Evolutionary conservation across 2,888 invertebrate species (phyloP).

Genomic region (Ormyrus nitidulus): DNA sequence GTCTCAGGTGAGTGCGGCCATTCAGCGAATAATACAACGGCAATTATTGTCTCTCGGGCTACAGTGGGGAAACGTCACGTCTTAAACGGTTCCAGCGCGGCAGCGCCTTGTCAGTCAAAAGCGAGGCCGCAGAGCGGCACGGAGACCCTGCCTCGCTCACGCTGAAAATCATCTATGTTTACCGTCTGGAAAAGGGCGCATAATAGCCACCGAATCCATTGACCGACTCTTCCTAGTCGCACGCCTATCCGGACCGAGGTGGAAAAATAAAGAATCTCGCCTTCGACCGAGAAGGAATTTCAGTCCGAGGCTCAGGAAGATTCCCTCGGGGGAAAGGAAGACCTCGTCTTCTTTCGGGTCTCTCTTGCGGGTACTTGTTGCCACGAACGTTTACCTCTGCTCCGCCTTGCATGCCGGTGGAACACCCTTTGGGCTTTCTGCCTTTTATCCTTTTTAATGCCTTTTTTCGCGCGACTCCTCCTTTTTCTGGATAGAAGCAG

Average conservation of each 20-base stretch:
- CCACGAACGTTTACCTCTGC: slow-evolving; percentile 34
- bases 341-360: not conserved
- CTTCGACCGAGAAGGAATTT: slow-evolving; percentile 13
- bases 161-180: slow-evolving; percentile 34
- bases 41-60: slow-evolving; percentile 47
- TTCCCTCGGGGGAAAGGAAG: slow-evolving; percentile 42
- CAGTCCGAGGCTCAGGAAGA: not conserved
- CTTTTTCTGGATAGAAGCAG: slow-evolving; percentile 4
- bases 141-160: slow-evolving; percentile 1
- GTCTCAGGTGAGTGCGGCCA: slow-evolving; percentile 45
- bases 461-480: not conserved
- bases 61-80: slow-evolving; percentile 55
- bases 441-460: not conserved
- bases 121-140: slow-evolving; percentile 54
- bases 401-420: slow-evolving; percentile 33
- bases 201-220: slow-evolving; percentile 28
- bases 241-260: slow-evolving; percentile 27
- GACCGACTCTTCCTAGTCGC: slow-evolving; percentile 11
- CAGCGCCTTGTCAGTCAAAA: slow-evolving; percentile 65
- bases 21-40: slow-evolving; percentile 38
- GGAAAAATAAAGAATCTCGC: slow-evolving; percentile 31
- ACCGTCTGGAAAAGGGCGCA: slow-evolving; percentile 33
- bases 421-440: slow-evolving; percentile 12
- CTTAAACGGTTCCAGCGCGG: slow-evolving; percentile 56
- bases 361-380: slow-evolving; percentile 30